Base-by-base conservation (phyloP, 2,888 invertebrate species). In the Dryadula phaetusa region DNA sequence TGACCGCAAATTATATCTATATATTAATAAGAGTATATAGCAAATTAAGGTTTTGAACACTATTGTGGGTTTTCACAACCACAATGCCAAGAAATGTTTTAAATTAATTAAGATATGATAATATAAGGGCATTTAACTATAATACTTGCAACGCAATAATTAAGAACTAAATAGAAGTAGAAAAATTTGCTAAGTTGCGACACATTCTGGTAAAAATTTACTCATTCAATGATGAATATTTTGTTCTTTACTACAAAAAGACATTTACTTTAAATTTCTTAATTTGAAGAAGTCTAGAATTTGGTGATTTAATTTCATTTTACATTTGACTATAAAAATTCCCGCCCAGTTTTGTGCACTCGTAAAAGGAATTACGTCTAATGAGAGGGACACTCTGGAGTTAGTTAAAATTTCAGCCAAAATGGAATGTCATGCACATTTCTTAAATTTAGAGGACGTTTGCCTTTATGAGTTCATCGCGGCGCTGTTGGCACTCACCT, bases 301-400 rank as follows among this genome's bases (percentile, higher is more conserved):
- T 52, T 52, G 32, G 52, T 52, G 16, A 32, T 52, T 52, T 32
- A 52, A 52, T 52, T 52, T 52, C n/a, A 52, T 56, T 40, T 40
- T 25, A 56, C 56, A 25, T 22, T 22, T 56, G 16, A 25, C 25
- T 56, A n/a, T 22, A 25, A 56, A 56, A 40, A 56, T 56, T 25
- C 40, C 40, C 40, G 4, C 56, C 25, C 22, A 25, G 40, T 40
- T 56, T n/a, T 56, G 6, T 16, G 22, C 37, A 56, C 22, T 40
- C 25, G 40, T 40, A 56, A 37, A 37, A 40, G 25, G n/a, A 56
- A 40, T 18, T 40, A 40, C 40, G 40, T 16, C 40, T 56, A 22
- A 56, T 56, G 40, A 25, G 22, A 49, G 40, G 22, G 56, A 37
- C 40, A 56, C 25, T 37, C 34, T 25, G n/a, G 40, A 56, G 5